Evolutionary conservation across 2,113 vertebrate species (phyloP).

Genomic region (Trichechus manatus): DNA sequence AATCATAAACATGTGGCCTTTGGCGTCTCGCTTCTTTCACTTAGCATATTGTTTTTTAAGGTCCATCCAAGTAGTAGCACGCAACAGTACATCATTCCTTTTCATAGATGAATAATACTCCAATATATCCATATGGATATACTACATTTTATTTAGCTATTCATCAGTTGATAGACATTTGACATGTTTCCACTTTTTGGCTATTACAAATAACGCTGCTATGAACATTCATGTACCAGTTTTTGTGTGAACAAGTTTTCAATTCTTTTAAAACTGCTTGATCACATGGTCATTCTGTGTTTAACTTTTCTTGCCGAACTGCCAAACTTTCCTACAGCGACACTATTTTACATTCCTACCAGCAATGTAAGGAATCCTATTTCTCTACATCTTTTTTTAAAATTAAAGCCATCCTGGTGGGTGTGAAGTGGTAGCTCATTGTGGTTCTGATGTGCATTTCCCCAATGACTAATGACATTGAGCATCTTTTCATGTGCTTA

Average conservation of each 20-base stretch:
- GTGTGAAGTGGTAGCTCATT: background rate
- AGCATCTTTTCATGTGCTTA: background rate
- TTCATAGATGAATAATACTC: no score
- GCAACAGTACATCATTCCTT: background rate
- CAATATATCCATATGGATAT: background rate
- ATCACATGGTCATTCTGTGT: background rate
- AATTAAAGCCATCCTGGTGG: background rate
- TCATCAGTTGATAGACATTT: background rate
- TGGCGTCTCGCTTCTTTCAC: background rate
- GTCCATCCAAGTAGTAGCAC: accelerated
- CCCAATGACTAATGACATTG: background rate
- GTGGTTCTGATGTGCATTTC: background rate
- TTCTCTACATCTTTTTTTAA: background rate
- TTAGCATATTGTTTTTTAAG: no score
- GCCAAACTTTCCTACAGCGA: background rate
- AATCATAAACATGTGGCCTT: accelerated
- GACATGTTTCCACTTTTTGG: background rate
- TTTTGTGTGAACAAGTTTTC: background rate
- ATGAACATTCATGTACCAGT: no score
- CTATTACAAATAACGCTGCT: background rate
- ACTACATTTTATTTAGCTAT: no score
- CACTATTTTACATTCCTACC: background rate
- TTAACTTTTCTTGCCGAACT: background rate
- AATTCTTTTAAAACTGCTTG: background rate
- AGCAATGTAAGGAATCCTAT: background rate